Evolutionary conservation across 2,888 invertebrate genomes (phyloP), one percentile per base, ranked within the genome.

Genomic region (Graphium colonna): DNA sequence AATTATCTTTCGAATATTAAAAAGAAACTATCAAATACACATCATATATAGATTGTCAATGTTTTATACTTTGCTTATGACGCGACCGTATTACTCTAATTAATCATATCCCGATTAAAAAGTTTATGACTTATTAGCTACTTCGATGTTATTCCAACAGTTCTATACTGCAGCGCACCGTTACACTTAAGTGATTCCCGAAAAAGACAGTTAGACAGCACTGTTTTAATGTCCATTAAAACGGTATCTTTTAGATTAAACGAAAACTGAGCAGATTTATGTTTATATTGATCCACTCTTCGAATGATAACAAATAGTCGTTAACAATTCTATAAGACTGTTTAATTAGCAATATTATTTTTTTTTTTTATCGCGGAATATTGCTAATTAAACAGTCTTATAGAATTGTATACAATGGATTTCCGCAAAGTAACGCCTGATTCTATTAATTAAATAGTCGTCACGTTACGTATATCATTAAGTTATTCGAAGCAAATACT

Each of bases 1-100:
- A 56, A 45, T 54, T 58, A 52, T 58, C 57, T 51, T 47, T 54
- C 51, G 49, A 53, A 45, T 53, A 51, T 36, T 4, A 43, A 12
- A 28, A 42, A 39, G 9, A 51, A 48, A 55, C 39, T 46, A 36
- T 15, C 36, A 16, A 26, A 40, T 52, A 44, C 49, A 45, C 41
- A 15, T 38, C 15, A 39, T 31, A 44, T 40, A 33, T 51, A 51
- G 31, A 38, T 40, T 31, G 43, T 52, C 33, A 51, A 52, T 44
- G 12, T 51, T 53, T 52, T 53, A 44, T 57, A 51, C 53, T 41
- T 55, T 46, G 33, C 39, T 36, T 50, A 26, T 45, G 36, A 45
- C 18, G 17, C 3, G 13, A 16, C 15, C 3, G 26, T 21, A 12
- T 10, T 43, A 3, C 3, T 38, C 9, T 7, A 21, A 21, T 21